A percentile compares a stretch with the other conserved stretches of the same genome.
Conservation (phyloP, 2,113 vertebrate species). For the Salminus brasiliensis region DNA sequence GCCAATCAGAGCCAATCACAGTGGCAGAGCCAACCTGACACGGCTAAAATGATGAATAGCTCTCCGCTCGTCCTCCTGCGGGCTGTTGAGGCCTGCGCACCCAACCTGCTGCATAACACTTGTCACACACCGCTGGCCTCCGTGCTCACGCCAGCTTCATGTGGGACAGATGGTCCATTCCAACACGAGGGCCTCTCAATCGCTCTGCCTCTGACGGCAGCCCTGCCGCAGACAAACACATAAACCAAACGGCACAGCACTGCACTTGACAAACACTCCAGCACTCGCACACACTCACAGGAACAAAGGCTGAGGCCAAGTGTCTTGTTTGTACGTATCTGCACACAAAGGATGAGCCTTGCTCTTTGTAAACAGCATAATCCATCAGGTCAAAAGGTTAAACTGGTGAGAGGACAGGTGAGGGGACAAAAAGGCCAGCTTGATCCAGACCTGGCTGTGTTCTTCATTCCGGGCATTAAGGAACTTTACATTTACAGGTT, state of each 20-base stretch:
- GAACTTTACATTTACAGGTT: not conserved
- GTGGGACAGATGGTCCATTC: conserved; percentile 32
- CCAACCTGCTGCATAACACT: conserved; percentile 44
- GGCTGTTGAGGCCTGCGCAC: conserved; percentile 32
- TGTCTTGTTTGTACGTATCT: not conserved
- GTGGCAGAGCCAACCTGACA: not conserved
- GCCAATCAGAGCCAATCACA: not conserved
- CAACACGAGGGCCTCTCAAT: not conserved
- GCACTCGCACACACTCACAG: not conserved
- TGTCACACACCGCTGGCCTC: conserved; percentile 41
- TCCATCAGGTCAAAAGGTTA: not conserved
- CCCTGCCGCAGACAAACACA: not conserved
- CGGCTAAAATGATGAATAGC: conserved; percentile 33
- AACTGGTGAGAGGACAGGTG: not conserved
- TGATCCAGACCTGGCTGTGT: not conserved
- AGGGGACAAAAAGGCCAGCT: not conserved
- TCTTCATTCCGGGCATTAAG: no score
- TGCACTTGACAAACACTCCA: not conserved
- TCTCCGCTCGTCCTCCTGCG: conserved; percentile 26
- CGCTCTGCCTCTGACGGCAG: not conserved
- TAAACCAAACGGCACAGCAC: not conserved
- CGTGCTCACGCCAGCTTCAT: conserved; percentile 12
- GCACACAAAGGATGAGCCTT: not conserved
- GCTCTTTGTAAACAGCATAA: not conserved
- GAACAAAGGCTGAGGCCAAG: not conserved